A percentile compares a stretch with the other conserved stretches of the same genome.
These are phyloP conservation scores for Zosterops borbonicus DNA, from an alignment of 2,113 vertebrate genomes.

Conservation along the genomic window DNA sequence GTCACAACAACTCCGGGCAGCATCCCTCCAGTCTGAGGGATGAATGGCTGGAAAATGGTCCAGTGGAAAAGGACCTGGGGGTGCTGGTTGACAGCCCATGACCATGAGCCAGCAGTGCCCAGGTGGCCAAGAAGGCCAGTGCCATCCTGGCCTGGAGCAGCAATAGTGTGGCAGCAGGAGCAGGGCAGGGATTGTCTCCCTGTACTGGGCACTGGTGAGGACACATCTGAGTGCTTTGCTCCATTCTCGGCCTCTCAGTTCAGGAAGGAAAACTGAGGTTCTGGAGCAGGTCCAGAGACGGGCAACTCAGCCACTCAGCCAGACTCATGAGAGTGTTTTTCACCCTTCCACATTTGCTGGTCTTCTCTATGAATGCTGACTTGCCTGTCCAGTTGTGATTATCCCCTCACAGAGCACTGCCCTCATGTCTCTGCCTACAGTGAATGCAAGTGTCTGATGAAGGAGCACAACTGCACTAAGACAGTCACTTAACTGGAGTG, in stretches of 20 bases:
- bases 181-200: background rate
- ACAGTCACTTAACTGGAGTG: background rate
- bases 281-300: background rate
- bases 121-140: background rate
- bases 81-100: background rate
- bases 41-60: background rate
- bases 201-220: background rate
- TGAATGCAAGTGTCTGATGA: background rate
- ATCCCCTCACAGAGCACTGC: background rate
- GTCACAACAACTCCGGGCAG: background rate
- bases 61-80: background rate
- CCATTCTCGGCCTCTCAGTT: background rate
- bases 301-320: background rate
- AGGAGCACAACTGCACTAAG: background rate
- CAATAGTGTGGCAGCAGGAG: background rate
- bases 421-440: background rate
- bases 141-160: background rate
- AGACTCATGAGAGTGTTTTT: background rate
- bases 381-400: background rate
- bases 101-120: background rate
- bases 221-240: background rate
- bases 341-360: background rate
- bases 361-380: background rate
- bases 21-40: too few relatives aligned
- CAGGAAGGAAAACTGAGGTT: too few relatives aligned